Evolutionary conservation across 1,140 invertebrate genomes (phyloP), one percentile per base, ranked within the genome.

Genomic region (Streblospio benedicti): DNA sequence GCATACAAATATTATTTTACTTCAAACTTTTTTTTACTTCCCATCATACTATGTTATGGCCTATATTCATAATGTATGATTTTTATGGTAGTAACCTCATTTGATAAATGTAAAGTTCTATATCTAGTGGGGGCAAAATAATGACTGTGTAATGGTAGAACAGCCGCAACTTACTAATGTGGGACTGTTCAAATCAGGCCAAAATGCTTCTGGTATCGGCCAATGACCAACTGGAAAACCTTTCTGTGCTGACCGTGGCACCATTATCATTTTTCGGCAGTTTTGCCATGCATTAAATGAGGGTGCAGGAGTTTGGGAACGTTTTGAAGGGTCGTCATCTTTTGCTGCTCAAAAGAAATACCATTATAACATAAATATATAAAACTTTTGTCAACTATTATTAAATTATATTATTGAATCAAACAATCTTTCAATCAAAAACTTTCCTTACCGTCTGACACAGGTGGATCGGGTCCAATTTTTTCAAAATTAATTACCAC

Each of bases 401-500:
- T n/a, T 9, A 38, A 38, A 38, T n/a, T n/a, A 38, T n/a, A 38
- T 38, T 38, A 38, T 9, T 9, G 35, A 38, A 38, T 9, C n/a
- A n/a, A n/a, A 38, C 35, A 38, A 9, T 38, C n/a, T n/a, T n/a
- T n/a, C n/a, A 38, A 9, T 38, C 35, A 9, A 38, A 38, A 38
- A 38, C 35, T 9, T 38, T 38, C 35, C 30, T 41, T 38, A 38
- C 35, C 53, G 25, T 43, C 30, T 23, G n/a, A 20, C 43, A 38
- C 32, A 1, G 85, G 85, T 1, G 90, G 91, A 76, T 94, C 92
- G 0, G 89, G 86, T 0, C 91, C 92, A 62, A 90, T 87, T 79
- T 95, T 94, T 77, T 98, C 94, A 77, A 99, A 97, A 76, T 96
- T 91, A 59, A 99, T 89, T 2, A 99, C 93, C 25, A 99, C 95